A percentile compares a stretch with the other conserved stretches of the same genome.
These are phyloP conservation scores for Cardiocondyla obscurior DNA, from an alignment of 1,140 invertebrate species.

Conservation along the genomic window DNA sequence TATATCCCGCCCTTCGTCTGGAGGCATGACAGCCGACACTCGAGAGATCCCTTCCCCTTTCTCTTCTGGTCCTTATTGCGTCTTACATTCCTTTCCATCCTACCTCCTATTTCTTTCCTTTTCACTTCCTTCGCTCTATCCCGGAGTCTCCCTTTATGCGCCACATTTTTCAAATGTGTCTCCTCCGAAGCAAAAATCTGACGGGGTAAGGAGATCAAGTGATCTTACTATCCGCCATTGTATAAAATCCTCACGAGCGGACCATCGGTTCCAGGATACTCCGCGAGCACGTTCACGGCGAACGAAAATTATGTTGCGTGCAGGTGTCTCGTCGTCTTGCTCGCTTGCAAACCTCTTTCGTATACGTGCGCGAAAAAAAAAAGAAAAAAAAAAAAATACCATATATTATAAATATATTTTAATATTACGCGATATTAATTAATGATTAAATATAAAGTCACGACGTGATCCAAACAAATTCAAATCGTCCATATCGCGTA, in stretches of 20 bases:
- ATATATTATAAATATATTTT: too few relatives aligned
- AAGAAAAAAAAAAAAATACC: too few relatives aligned
- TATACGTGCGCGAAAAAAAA: conserved; percentile 7
- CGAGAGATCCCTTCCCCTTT: conserved; percentile 20
- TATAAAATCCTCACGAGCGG: conserved; percentile 68
- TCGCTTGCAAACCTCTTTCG: conserved; percentile 32
- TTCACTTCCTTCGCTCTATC: not conserved
- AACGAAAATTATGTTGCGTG: conserved; percentile 53
- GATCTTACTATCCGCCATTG: conserved; percentile 43
- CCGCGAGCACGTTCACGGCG: conserved; percentile 25
- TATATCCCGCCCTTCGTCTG: conserved; percentile 9
- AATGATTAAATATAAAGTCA: not conserved
- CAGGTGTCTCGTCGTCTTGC: conserved; percentile 48
- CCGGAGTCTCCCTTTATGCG: not conserved
- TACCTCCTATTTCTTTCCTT: not conserved
- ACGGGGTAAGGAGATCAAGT: conserved; percentile 49
- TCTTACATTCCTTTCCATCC: not conserved
- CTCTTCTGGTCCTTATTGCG: conserved; percentile 8
- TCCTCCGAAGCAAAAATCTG: conserved; percentile 58
- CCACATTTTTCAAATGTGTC: conserved; percentile 60
- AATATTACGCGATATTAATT: not conserved
- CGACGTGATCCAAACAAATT: not conserved
- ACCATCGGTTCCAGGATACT: conserved; percentile 65
- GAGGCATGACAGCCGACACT: conserved; percentile 44
- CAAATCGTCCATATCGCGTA: not conserved